phyloP scores from a whole-genome alignment of 2,888 invertebrate genomes.

The Cosmia trapezina region DNA sequence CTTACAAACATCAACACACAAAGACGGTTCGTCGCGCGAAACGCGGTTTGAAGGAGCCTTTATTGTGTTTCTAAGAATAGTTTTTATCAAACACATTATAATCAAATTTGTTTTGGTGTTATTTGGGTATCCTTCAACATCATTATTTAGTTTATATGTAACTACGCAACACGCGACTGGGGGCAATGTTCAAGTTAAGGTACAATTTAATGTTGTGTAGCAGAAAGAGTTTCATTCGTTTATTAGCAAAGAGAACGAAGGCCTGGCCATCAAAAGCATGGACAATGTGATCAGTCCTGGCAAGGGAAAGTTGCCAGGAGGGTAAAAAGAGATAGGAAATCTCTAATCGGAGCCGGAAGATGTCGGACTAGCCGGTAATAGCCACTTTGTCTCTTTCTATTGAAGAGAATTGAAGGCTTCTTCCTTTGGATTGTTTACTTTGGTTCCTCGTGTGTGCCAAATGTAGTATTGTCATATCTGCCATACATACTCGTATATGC shows the following conservation, averaged over 20 bases:
- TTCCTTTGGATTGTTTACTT: not conserved
- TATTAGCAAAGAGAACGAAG: constrained; percentile 1
- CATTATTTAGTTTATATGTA: constrained; percentile 16
- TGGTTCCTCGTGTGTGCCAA: not conserved
- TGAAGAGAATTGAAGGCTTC: not conserved
- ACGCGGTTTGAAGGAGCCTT: too few species aligned
- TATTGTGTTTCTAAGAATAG: constrained; percentile 22
- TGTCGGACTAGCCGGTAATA: not conserved
- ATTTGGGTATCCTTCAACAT: constrained; percentile 7
- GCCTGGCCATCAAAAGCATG: not conserved
- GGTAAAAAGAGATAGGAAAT: constrained; percentile 8
- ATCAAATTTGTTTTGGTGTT: constrained; percentile 25
- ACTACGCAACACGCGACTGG: constrained; percentile 3
- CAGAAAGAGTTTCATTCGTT: not conserved
- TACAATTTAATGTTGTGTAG: not conserved
- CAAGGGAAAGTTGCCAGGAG: constrained; percentile 1
- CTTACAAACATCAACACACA: too few species aligned
- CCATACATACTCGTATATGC: not conserved
- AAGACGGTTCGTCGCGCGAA: not conserved
- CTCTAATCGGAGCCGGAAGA: constrained; percentile 1
- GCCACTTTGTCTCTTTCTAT: constrained; percentile 14
- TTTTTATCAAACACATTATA: constrained; percentile 36
- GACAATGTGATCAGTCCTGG: not conserved
- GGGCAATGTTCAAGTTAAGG: constrained; percentile 22
- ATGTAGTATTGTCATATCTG: not conserved